phyloP scores from a whole-genome alignment of 2,797 vertebrate species.

The Gallinago solitaria region DNA sequence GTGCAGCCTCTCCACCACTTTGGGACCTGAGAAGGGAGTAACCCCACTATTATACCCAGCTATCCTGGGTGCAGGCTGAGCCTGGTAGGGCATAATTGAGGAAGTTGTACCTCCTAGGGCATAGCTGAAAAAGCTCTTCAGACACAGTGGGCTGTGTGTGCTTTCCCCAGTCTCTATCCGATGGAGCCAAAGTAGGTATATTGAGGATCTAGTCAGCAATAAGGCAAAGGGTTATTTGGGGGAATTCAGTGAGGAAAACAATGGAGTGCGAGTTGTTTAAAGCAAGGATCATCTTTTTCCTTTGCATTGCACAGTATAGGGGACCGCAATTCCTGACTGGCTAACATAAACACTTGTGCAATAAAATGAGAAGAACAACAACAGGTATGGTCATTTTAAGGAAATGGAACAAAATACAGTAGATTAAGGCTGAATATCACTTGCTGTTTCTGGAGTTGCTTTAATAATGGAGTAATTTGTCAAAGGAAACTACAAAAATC shows the following conservation, averaged over 20 bases:
- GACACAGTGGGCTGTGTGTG: neutral
- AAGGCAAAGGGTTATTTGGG: neutral
- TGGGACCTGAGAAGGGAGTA: neutral
- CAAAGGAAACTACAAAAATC: neutral
- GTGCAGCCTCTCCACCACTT: neutral
- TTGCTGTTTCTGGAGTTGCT: neutral
- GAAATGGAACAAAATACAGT: neutral
- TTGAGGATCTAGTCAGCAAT: neutral
- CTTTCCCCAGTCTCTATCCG: neutral
- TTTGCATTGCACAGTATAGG: neutral
- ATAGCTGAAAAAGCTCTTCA: neutral
- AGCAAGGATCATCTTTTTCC: neutral
- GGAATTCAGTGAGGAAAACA: neutral
- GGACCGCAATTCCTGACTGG: neutral
- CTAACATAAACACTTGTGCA: neutral
- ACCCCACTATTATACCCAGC: neutral
- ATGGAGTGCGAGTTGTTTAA: neutral
- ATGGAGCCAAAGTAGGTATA: neutral
- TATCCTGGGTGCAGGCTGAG: neutral
- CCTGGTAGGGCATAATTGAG: neutral
- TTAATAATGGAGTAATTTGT: neutral
- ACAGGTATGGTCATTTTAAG: neutral
- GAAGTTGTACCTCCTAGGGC: neutral
- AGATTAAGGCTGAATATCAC: neutral
- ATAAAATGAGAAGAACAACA: neutral